Evolutionary conservation across 2,113 vertebrate genomes (phyloP).

Genomic region (Hydropotes inermis): DNA sequence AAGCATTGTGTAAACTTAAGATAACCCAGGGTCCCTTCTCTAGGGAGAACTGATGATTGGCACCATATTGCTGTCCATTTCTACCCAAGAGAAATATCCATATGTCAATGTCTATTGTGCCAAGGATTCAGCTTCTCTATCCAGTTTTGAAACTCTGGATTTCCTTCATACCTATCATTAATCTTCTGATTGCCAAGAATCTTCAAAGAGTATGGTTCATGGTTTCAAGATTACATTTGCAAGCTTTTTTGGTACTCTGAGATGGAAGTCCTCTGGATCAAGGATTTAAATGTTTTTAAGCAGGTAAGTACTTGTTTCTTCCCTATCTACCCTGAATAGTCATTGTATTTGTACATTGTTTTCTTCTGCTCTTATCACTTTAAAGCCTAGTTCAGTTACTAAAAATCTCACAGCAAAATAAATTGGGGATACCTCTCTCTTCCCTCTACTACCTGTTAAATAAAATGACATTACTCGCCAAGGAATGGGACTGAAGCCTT

Average conservation of each 20-base stretch:
- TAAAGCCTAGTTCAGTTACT: not conserved
- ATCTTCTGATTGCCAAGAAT: not conserved
- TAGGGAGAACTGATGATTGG: not conserved
- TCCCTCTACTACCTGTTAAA: not conserved
- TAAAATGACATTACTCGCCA: not conserved
- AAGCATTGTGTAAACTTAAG: not conserved
- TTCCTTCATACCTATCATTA: not conserved
- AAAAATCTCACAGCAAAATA: not conserved
- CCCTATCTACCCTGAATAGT: not conserved
- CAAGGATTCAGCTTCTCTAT: not conserved
- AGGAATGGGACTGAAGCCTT: not conserved
- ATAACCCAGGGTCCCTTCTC: not conserved
- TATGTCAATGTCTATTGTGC: not conserved
- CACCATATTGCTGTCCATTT: not conserved
- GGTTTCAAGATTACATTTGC: not conserved
- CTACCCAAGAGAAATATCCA: not conserved
- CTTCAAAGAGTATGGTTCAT: not conserved
- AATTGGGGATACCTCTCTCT: not conserved
- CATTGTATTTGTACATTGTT: not conserved
- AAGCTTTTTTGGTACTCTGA: not conserved
- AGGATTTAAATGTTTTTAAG: not conserved
- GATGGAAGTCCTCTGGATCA: not conserved
- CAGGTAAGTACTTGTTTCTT: not conserved
- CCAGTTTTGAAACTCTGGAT: not conserved
- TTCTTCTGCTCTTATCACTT: not conserved